These are phyloP conservation scores for Pseudomyrmex sp. DNA, from an alignment of 1,140 invertebrate species.

Conservation along the genomic window DNA sequence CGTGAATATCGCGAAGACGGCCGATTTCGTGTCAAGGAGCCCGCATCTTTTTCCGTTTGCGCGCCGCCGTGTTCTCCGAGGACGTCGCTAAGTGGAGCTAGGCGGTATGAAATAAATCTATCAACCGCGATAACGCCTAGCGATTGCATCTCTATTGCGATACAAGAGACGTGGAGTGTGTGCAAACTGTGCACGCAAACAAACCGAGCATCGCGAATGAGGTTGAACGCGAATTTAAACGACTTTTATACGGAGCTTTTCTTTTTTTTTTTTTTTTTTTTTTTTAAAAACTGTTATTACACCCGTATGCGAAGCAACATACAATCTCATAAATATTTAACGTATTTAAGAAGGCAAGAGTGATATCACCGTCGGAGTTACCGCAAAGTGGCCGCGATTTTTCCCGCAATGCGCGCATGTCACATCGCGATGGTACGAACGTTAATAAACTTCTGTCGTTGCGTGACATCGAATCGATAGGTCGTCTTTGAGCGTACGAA, in stretches of 20 bases:
- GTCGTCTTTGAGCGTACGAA: slow-evolving; percentile 56
- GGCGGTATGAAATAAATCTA: slow-evolving; percentile 54
- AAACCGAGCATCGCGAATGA: not conserved
- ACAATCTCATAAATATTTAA: not conserved
- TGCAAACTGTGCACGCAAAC: not conserved
- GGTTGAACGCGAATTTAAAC: not conserved
- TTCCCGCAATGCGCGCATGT: not conserved
- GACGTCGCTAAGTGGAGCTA: slow-evolving; percentile 46
- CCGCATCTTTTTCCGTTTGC: slow-evolving; percentile 32
- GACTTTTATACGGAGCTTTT: not conserved
- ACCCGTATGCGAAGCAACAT: too few relatives aligned
- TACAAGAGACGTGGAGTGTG: not conserved
- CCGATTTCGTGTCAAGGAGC: slow-evolving; percentile 57
- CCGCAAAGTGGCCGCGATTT: not conserved
- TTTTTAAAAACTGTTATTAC: too few relatives aligned
- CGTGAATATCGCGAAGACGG: slow-evolving; percentile 40
- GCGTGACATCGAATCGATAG: slow-evolving; percentile 45
- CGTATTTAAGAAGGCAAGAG: too few relatives aligned
- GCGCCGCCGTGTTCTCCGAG: slow-evolving; percentile 26
- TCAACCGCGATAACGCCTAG: slow-evolving; percentile 32
- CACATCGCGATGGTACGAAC: slow-evolving; percentile 31
- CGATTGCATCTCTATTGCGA: slow-evolving; percentile 41
- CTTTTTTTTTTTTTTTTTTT: too few relatives aligned
- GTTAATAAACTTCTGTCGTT: slow-evolving; percentile 15
- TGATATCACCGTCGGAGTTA: too few relatives aligned